Base-by-base conservation (phyloP, 2,797 vertebrate genomes). In the Parotocinclus haroldoi region DNA sequence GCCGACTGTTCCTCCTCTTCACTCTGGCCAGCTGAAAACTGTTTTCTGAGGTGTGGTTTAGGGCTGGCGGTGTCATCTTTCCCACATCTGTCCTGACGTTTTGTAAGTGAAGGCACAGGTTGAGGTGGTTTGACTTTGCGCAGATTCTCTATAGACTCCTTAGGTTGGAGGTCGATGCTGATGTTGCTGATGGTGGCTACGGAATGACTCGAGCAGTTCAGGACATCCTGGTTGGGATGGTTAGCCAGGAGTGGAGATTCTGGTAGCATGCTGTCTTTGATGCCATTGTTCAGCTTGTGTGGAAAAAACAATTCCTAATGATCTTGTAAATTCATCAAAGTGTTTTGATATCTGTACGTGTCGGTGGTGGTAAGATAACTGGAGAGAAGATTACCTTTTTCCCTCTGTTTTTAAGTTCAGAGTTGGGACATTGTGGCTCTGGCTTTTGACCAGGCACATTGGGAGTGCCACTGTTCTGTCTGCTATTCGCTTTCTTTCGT, bases 121-220 rank as follows among this genome's bases (percentile, higher is more conserved):
- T 68, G 76, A 7, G 79, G 66, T 56, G 18, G 52, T 51, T 85
- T 82, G 7, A 58, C 79, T 68, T 72, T 63, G 39, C 38, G 75
- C 45, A 72, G 78, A 12, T 66, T 51, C 44, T 49, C 48, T 14
- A 56, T 81, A 75, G 87, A 85, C 58, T 63, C 63, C 36, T 81
- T 74, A 40, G 77, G 76, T 16, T 85, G 78, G 57, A 97, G 73
- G 79, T 91, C 88, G 79, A 98, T 85, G 73, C 91, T 79, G 68
- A 98, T 90, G 58, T 86, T 90, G 81, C 91, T 96, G 76, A 96
- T n/a, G 0, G 93, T 96, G 73, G 91, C 92, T 80, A 94, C 27
- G 60, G 90, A 92, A 10, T 66, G 80, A 27, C 66, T 60, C 53
- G 86, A 70, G 64, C 62, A 83, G 79, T 79, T 84, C 48, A 89